Conservation (phyloP, 1,140 invertebrate species). For the Nephila pilipes region DNA sequence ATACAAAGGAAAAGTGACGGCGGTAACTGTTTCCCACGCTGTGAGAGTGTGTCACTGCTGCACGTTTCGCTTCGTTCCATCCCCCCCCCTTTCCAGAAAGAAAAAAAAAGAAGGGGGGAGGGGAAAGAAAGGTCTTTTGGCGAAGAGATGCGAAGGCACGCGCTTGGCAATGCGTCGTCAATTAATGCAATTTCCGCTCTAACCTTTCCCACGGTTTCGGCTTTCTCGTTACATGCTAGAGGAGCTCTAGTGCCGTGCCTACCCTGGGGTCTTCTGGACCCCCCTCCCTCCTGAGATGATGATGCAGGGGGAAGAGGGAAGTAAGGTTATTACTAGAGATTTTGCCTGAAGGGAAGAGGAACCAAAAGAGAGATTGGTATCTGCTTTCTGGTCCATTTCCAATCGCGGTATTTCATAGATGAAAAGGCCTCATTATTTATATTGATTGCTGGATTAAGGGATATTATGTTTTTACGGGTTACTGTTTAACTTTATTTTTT, state of each 20-base stretch:
- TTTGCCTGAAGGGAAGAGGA: not conserved
- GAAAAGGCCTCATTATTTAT: not conserved
- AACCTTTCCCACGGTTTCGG: slow-evolving; percentile 70
- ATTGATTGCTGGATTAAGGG: slow-evolving; percentile 2
- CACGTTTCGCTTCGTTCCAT: not conserved
- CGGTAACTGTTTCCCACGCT: slow-evolving; percentile 61
- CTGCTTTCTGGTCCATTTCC: slow-evolving; percentile 30
- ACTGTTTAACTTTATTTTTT: not conserved
- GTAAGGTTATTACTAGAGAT: slow-evolving; percentile 54
- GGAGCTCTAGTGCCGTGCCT: not conserved
- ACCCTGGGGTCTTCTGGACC: not conserved
- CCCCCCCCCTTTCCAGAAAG: not conserved
- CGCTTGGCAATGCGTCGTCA: slow-evolving; percentile 70
- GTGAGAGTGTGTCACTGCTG: slow-evolving; percentile 65
- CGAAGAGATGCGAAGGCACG: slow-evolving; percentile 56
- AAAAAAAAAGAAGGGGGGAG: not conserved
- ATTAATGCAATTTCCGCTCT: slow-evolving; percentile 71
- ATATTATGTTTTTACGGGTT: not conserved
- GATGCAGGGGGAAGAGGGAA: slow-evolving; percentile 34
- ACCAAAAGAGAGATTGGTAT: slow-evolving; percentile 33
- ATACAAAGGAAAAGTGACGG: slow-evolving; percentile 63
- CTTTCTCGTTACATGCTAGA: slow-evolving; percentile 15
- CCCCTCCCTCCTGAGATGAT: not conserved
- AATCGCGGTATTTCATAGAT: not conserved
- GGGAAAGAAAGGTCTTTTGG: slow-evolving; percentile 12